Percentiles rank a stretch among this genome's conserved stretches.
phyloP scores from a whole-genome alignment of 2,888 invertebrate species.

The Alcis repandata region DNA sequence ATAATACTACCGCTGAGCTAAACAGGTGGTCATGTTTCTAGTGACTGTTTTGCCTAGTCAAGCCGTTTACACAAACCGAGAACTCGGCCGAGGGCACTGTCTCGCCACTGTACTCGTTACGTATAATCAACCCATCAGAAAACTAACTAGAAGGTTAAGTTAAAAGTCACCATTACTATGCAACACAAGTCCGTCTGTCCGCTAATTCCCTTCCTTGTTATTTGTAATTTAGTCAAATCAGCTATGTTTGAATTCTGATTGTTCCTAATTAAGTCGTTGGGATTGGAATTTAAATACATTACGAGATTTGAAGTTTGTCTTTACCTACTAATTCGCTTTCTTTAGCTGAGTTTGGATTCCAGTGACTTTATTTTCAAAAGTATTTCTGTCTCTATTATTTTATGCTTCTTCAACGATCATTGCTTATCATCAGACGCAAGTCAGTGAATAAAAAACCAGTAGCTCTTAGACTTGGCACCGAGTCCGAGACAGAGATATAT shows the following conservation, averaged over 20 bases:
- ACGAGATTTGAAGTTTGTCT: not conserved
- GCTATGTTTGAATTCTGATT: conserved; percentile 13
- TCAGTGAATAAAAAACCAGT: no score
- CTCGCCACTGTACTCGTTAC: no score
- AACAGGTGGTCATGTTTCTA: no score
- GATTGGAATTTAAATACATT: conserved; percentile 9
- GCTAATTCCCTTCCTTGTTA: conserved; percentile 27
- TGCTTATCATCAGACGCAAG: no score
- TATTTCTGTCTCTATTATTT: no score
- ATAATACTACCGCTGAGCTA: no score
- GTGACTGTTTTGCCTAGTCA: no score
- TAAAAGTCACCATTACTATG: conserved; percentile 22
- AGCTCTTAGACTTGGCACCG: no score
- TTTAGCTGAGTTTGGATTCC: not conserved
- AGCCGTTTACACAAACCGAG: no score
- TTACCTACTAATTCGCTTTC: not conserved
- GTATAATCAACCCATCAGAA: not conserved
- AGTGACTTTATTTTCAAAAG: not conserved
- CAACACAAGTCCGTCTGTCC: conserved; percentile 11
- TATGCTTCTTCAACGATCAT: not conserved
- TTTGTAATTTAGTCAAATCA: conserved; percentile 26
- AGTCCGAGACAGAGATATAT: no score
- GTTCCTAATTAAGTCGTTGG: conserved; percentile 15
- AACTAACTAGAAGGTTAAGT: not conserved
- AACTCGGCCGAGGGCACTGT: no score